phyloP scores from a whole-genome alignment of 2,888 invertebrate species.

The Exephanes ischioxanthus region DNA sequence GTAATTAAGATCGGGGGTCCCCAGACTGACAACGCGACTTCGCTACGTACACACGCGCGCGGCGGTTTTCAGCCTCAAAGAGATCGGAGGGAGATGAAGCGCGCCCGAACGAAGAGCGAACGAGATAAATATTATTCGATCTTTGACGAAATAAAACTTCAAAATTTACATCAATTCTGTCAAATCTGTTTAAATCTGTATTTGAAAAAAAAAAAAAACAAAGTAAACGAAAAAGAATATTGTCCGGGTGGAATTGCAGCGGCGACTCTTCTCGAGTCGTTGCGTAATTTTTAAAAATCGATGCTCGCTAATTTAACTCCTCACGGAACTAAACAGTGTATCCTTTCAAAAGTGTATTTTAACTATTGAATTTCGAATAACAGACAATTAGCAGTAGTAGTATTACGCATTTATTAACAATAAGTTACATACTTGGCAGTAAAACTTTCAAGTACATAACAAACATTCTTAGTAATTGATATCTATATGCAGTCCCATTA shows the following conservation, averaged over 20 bases:
- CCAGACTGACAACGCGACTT: slow-evolving; percentile 51
- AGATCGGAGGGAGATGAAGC: slow-evolving; percentile 51
- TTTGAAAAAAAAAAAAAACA: too few relatives aligned
- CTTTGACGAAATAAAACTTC: not conserved
- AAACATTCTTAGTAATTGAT: too few relatives aligned
- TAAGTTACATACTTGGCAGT: too few relatives aligned
- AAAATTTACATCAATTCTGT: not conserved
- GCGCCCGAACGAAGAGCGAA: not conserved
- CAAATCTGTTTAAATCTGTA: not conserved
- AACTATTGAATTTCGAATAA: too few relatives aligned
- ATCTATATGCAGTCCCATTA: too few relatives aligned
- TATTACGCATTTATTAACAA: too few relatives aligned
- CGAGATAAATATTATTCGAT: slow-evolving; percentile 17
- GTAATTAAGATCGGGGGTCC: slow-evolving; percentile 59
- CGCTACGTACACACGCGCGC: slow-evolving; percentile 31
- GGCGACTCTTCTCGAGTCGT: not conserved
- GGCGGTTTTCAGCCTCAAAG: slow-evolving; percentile 37
- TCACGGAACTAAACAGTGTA: too few relatives aligned
- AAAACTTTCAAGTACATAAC: too few relatives aligned
- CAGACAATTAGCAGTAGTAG: too few relatives aligned
- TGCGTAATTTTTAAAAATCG: too few relatives aligned
- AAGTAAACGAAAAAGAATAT: not conserved
- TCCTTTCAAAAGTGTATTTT: too few relatives aligned
- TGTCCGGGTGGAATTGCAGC: not conserved
- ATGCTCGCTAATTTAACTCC: too few relatives aligned